Base-by-base conservation (phyloP, 2,113 vertebrate genomes). In the Colossoma macropomum region DNA sequence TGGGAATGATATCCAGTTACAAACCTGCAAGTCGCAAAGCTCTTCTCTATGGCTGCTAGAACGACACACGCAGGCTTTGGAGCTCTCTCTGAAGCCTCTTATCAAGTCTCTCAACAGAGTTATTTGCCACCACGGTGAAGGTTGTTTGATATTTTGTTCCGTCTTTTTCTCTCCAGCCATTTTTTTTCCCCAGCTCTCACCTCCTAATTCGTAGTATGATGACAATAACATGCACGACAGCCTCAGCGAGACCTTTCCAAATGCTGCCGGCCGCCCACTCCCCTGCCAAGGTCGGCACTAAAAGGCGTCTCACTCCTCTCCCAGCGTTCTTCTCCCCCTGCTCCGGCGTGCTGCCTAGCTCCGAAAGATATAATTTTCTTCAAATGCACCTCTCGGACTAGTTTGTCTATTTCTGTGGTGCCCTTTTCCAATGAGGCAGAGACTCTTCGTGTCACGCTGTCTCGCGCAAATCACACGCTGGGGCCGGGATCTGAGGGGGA, bases 351-450 rank as follows among this genome's bases (percentile, higher is more conserved):
- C 59, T 19, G 60, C 86, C 89, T 87, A 84, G 86, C 82, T 86
- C 88, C 86, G 88, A 91, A 89, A 92, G 92, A 89, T 93, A 90
- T 91, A 88, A 92, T 94, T 93, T 93, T 91, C 91, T 90, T 90
- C 90, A 92, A 90, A 93, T 90, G 90, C 87, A 89, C 89, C 90
- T 90, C 89, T 89, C 63, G 75, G 85, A 86, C 86, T 84, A 88
- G 85, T 89, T 88, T 89, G 88, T 84, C 87, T 88, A 86, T 84
- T 88, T 93, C 88, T 88, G 86, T 32, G 0, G 70, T 92, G 89
- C 87, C 91, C 92, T 92, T 92, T 90, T 92, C 89, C 91, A 88
- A 84, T 90, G 87, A 75, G 89, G 89, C 88, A 87, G 75, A 84
- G 88, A 89, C 88, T 90, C 91, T 88, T 90, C 85, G 89, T 87